Conservation (phyloP, 2,113 vertebrate genomes). For the Chaetorhynchus papuensis region DNA sequence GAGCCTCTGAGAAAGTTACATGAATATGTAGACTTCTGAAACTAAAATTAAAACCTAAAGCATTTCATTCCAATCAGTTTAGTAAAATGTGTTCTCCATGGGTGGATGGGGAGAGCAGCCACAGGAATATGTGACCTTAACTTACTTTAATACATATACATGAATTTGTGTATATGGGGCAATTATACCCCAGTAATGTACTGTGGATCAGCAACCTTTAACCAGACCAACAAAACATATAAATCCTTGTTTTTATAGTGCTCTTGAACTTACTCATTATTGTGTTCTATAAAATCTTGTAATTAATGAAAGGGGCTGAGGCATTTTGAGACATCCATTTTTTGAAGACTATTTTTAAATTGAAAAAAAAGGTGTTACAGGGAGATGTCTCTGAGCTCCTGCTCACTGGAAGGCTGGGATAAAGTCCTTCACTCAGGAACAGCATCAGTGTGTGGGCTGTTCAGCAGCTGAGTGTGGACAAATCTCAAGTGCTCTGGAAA, state of each 20-base stretch:
- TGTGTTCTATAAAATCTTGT: constrained; percentile 44
- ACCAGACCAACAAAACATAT: constrained; percentile 47
- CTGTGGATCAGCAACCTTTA: constrained; percentile 52
- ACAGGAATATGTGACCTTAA: constrained; percentile 7
- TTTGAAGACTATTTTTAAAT: neutral
- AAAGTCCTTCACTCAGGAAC: neutral
- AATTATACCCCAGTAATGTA: constrained; percentile 54
- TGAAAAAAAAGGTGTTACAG: rapidly evolving
- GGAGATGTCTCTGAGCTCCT: neutral
- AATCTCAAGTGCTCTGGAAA: neutral
- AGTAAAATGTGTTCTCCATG: constrained; percentile 42
- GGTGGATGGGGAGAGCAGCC: constrained; percentile 30
- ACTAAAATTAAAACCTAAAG: constrained; percentile 41
- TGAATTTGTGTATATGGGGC: neutral
- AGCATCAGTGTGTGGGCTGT: neutral
- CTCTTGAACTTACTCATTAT: constrained; percentile 43
- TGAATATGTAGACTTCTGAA: constrained; percentile 54
- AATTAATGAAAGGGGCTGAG: constrained; percentile 41
- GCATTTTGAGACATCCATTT: constrained; percentile 26
- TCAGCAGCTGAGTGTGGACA: neutral
- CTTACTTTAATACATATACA: neutral
- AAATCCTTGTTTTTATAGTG: constrained; percentile 57
- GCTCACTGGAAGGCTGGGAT: no score
- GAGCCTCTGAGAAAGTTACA: constrained; percentile 42
- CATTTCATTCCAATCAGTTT: constrained; percentile 55